These are phyloP conservation scores for Neoscelio sp. DNA, from an alignment of 2,888 invertebrate genomes.

Conservation along the genomic window DNA sequence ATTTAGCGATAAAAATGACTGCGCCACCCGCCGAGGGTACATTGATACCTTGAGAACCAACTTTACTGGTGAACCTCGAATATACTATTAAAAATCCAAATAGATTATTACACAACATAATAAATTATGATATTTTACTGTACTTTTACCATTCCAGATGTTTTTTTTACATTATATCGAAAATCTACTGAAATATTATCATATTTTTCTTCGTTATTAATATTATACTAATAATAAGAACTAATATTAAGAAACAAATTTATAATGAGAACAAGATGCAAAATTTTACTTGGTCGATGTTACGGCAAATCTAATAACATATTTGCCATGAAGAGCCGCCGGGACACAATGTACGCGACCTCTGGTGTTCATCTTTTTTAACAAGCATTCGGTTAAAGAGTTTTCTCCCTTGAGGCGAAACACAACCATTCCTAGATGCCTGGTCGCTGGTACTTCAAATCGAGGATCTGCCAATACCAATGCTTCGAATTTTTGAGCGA, in stretches of 20 bases:
- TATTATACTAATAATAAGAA: background rate
- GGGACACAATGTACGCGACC: conserved; percentile 97
- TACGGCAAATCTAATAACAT: conserved; percentile 96
- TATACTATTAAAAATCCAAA: too few species aligned
- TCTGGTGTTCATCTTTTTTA: conserved; percentile 94
- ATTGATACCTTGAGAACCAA: too few species aligned
- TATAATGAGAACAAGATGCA: background rate
- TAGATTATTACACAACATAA: too few species aligned
- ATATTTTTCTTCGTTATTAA: too few species aligned
- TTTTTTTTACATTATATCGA: too few species aligned
- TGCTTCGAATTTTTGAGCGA: conserved; percentile 96
- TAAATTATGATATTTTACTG: too few species aligned
- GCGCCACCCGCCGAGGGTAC: too few species aligned
- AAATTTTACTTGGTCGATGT: conserved; percentile 89
- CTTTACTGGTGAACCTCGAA: too few species aligned
- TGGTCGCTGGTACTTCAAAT: conserved; percentile 95
- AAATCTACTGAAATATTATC: too few species aligned
- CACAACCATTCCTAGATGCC: conserved; percentile 95
- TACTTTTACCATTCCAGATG: too few species aligned
- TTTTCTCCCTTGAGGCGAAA: conserved; percentile 95
- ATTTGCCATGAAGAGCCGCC: conserved; percentile 94
- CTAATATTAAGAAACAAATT: background rate
- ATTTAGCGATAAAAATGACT: too few species aligned
- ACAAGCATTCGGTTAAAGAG: conserved; percentile 92
- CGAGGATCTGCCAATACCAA: conserved; percentile 92